Conservation (phyloP, 2,113 vertebrate species). For the Bubo scandiacus region DNA sequence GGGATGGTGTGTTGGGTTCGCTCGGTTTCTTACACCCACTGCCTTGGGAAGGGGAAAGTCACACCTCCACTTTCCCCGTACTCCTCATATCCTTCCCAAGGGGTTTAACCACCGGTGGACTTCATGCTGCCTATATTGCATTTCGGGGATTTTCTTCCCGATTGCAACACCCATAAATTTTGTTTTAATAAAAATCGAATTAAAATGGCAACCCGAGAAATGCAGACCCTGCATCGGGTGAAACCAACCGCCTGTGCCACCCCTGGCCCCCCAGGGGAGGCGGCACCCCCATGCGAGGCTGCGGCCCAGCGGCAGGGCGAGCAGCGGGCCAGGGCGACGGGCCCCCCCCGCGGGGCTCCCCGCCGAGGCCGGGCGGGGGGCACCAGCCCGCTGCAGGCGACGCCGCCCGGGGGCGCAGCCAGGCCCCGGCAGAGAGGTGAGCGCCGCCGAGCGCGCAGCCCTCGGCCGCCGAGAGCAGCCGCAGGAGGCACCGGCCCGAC, state of each 20-base stretch:
- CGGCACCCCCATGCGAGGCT: background rate
- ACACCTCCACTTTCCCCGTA: fast-evolving
- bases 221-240: background rate
- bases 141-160: background rate
- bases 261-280: no score
- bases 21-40: background rate
- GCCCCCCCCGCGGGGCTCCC: background rate
- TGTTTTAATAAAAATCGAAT: background rate
- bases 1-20: fast-evolving
- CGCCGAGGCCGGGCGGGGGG: background rate
- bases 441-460: background rate
- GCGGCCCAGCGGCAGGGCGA: background rate
- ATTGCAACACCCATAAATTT: background rate
- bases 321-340: background rate
- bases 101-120: background rate
- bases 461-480: background rate
- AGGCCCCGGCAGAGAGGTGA: no score
- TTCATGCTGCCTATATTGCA: fast-evolving
- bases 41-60: background rate
- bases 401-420: background rate
- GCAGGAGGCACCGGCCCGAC: fast-evolving
- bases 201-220: background rate
- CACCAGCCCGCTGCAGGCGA: background rate
- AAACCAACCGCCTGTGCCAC: background rate
- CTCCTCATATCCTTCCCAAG: fast-evolving